A percentile compares a stretch with the other conserved stretches of the same genome.
Evolutionary conservation across 2,797 vertebrate genomes (phyloP).

Genomic region (Cynopterus sphinx): DNA sequence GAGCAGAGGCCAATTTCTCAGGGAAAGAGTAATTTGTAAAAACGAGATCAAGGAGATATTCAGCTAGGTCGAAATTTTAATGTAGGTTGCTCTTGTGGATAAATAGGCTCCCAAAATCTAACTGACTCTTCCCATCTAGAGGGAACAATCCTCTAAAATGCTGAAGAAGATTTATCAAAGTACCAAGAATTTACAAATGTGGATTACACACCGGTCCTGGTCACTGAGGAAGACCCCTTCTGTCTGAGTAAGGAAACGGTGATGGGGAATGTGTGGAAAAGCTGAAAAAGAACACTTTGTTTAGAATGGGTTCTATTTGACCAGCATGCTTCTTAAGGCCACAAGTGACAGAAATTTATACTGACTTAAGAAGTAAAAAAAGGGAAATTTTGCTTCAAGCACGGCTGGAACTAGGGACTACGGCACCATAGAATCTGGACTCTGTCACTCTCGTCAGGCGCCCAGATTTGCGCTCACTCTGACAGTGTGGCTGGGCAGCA

Average conservation of each 20-base stretch:
- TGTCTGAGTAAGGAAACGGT: neutral
- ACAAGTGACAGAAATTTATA: neutral
- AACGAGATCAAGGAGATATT: neutral
- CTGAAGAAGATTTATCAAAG: neutral
- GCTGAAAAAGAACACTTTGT: neutral
- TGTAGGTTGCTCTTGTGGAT: neutral
- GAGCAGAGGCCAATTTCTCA: neutral
- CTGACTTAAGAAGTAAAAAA: neutral
- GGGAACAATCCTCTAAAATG: neutral
- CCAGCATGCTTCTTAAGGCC: neutral
- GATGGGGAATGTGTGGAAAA: neutral
- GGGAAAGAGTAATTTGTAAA: neutral
- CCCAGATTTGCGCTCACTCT: neutral
- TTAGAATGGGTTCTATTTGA: neutral
- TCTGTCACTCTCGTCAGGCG: neutral
- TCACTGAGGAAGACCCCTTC: rapidly evolving
- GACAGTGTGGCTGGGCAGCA: neutral
- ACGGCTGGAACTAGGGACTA: neutral
- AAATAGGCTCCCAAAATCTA: neutral
- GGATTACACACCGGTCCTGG: neutral
- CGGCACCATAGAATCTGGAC: neutral
- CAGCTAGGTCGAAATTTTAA: neutral
- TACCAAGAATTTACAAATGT: neutral
- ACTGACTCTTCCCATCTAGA: neutral
- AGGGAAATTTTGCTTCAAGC: neutral